Percentiles rank a stretch among this genome's conserved stretches.
Evolutionary conservation across 2,888 invertebrate species (phyloP).

Genomic region (Tanypteryx hageni): DNA sequence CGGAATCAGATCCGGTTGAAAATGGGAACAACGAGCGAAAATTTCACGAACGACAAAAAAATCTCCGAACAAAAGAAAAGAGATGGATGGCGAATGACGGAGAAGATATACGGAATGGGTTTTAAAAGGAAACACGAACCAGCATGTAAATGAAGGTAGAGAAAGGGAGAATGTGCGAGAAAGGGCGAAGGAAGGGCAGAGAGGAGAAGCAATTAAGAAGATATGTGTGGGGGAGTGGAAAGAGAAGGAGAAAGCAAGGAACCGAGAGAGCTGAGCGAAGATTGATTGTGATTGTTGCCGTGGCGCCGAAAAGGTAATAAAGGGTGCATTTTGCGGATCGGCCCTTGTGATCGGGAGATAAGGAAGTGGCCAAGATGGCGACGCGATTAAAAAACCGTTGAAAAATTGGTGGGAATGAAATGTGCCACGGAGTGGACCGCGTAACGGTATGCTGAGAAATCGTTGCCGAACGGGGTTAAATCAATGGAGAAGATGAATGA

Average conservation of each 20-base stretch:
- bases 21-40: no score
- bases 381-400: conserved; percentile 39
- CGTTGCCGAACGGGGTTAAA: conserved; percentile 21
- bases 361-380: conserved; percentile 42
- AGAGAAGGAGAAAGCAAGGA: neutral
- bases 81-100: no score
- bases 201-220: neutral
- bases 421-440: conserved; percentile 52
- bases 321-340: conserved; percentile 46
- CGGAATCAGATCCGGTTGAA: no score
- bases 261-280: neutral
- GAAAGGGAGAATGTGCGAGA: no score
- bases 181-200: no score
- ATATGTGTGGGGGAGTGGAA: neutral
- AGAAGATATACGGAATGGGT: no score
- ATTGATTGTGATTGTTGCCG: conserved; percentile 41
- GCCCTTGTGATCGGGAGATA: conserved; percentile 49
- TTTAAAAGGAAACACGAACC: no score
- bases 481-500: conserved; percentile 56
- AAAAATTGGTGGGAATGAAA: conserved; percentile 57
- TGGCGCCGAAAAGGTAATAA: conserved; percentile 43
- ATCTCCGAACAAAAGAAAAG: no score
- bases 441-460: conserved; percentile 55
- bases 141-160: no score
- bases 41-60: no score